phyloP scores from a whole-genome alignment of 2,888 invertebrate genomes.

The Agriopis leucophaearia region DNA sequence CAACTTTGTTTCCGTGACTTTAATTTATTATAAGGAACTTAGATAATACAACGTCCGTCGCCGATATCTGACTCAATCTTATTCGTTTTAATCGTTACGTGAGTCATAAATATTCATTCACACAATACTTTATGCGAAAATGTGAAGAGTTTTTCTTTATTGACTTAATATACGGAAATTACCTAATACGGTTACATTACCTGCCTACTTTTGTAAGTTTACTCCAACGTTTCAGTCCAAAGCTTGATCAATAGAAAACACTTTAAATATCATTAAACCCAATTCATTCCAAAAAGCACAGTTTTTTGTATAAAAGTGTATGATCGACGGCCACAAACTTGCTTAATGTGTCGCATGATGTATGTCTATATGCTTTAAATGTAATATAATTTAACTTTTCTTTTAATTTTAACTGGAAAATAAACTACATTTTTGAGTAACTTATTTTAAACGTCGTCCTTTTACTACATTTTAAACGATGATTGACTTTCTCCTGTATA shows the following conservation, averaged over 20 bases:
- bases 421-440: constrained; percentile 30
- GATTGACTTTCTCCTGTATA: background rate
- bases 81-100: background rate
- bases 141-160: background rate
- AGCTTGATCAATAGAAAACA: background rate
- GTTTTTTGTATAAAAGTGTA: background rate
- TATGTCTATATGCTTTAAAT: constrained; percentile 54
- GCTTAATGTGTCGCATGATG: constrained; percentile 62
- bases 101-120: background rate
- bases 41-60: constrained; percentile 18
- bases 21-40: constrained; percentile 43
- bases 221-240: background rate
- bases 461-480: background rate
- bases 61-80: constrained; percentile 21
- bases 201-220: background rate
- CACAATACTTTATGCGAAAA: background rate
- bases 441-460: constrained; percentile 24
- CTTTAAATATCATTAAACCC: background rate
- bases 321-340: constrained; percentile 19
- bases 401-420: constrained; percentile 27
- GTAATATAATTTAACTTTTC: constrained; percentile 44
- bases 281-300: constrained; percentile 4
- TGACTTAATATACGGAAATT: background rate
- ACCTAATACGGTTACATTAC: background rate
- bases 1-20: constrained; percentile 50